A percentile compares a stretch with the other conserved stretches of the same genome.
These are phyloP conservation scores for Plebejus anna DNA, from an alignment of 2,888 invertebrate species.

Conservation along the genomic window DNA sequence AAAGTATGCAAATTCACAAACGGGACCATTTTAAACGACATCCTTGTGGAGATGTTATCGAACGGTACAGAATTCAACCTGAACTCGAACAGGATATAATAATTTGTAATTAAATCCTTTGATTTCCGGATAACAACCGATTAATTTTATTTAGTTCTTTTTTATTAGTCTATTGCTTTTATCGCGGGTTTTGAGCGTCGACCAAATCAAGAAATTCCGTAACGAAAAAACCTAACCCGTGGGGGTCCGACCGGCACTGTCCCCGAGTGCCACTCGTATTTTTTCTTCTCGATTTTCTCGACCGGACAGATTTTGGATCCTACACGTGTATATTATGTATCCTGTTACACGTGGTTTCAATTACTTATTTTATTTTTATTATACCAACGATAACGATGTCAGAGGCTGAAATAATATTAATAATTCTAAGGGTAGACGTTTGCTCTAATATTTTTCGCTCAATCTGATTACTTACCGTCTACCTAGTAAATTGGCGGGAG, in stretches of 20 bases:
- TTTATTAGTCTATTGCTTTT: not conserved
- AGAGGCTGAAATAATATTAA: not conserved
- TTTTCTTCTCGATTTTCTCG: not conserved
- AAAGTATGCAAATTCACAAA: constrained; percentile 26
- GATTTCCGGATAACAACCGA: constrained; percentile 21
- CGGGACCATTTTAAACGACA: constrained; percentile 22
- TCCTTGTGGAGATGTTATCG: constrained; percentile 26
- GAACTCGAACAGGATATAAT: not conserved
- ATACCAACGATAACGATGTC: not conserved
- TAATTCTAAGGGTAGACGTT: not conserved
- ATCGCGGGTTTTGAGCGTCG: too few species aligned
- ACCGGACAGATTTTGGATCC: not conserved
- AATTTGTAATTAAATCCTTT: constrained; percentile 12
- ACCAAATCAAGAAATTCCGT: too few species aligned
- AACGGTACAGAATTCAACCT: constrained; percentile 11
- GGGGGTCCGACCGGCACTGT: too few species aligned
- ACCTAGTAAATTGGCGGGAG: not conserved
- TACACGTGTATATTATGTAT: not conserved
- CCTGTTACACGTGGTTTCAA: not conserved
- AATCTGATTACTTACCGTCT: not conserved
- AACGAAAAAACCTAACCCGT: too few species aligned
- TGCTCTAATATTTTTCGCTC: not conserved
- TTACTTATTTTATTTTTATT: not conserved
- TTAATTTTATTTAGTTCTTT: not conserved
- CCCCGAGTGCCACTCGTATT: too few species aligned